These are phyloP conservation scores for Lithobates sylvaticus DNA, from an alignment of 2,797 vertebrate species.

Conservation along the genomic window DNA sequence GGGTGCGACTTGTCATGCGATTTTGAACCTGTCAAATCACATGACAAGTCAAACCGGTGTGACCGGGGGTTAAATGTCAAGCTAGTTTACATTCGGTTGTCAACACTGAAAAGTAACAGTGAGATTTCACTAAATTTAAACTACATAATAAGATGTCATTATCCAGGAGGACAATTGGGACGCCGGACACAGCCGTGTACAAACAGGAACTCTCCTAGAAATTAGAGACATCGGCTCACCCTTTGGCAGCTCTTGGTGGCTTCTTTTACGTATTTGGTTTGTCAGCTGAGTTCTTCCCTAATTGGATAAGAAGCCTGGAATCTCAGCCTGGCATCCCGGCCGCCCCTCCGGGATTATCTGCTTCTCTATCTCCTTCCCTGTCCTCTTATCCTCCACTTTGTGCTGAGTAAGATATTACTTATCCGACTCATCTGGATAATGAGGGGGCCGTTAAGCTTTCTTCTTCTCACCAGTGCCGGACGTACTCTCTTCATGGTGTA, in stretches of 20 bases:
- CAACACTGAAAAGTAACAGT: too few relatives aligned
- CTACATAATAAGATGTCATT: too few relatives aligned
- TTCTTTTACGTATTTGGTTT: background rate
- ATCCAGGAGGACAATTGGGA: too few relatives aligned
- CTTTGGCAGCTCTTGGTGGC: background rate
- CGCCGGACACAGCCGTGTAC: too few relatives aligned
- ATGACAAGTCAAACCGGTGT: too few relatives aligned
- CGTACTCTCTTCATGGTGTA: background rate
- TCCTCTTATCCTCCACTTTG: slow-evolving; percentile 1
- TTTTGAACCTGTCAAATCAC: too few relatives aligned
- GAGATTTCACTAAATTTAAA: too few relatives aligned
- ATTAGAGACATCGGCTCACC: too few relatives aligned
- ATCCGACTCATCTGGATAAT: background rate
- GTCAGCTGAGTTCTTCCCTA: background rate
- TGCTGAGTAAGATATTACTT: background rate
- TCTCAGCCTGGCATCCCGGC: background rate
- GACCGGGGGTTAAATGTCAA: too few relatives aligned
- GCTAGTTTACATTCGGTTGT: too few relatives aligned
- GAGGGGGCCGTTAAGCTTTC: background rate
- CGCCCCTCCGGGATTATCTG: background rate
- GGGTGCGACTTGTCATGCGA: too few relatives aligned
- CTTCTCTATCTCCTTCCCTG: background rate
- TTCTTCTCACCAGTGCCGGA: background rate
- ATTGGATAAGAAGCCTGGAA: background rate
- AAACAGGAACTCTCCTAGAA: too few relatives aligned